Evolutionary conservation across 2,888 invertebrate genomes (phyloP).

Genomic region (Tenthredo mesomela): DNA sequence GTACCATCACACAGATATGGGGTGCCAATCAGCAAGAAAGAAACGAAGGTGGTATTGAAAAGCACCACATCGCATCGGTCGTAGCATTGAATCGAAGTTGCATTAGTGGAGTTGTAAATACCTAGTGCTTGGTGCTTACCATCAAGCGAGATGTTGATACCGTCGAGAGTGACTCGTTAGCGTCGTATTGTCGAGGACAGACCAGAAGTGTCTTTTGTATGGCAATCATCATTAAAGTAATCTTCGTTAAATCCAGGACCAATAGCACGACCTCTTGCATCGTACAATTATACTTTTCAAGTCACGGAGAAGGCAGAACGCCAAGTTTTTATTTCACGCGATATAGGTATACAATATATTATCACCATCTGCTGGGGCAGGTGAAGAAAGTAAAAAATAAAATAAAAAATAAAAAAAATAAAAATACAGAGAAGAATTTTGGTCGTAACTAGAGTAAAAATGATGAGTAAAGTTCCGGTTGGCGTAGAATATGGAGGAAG

Average conservation of each 20-base stretch:
- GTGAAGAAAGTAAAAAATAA: too few species aligned
- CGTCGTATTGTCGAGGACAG: constrained; percentile 35
- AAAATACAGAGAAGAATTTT: neutral
- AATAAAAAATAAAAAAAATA: neutral
- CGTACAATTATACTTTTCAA: constrained; percentile 27
- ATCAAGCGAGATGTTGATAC: constrained; percentile 29
- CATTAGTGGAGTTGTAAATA: neutral
- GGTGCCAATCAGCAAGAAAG: neutral
- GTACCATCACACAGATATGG: neutral
- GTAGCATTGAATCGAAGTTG: neutral
- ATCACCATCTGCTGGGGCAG: neutral
- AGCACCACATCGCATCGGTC: neutral
- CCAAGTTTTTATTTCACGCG: constrained; percentile 17
- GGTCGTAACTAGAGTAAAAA: constrained; percentile 9
- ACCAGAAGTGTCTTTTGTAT: constrained; percentile 31
- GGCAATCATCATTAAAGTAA: constrained; percentile 49
- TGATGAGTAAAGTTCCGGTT: constrained; percentile 27
- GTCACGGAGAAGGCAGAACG: neutral
- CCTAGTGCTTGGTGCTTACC: neutral
- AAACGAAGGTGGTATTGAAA: neutral
- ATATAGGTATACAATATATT: neutral
- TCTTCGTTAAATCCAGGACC: constrained; percentile 23
- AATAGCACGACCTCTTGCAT: constrained; percentile 5
- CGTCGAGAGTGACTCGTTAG: constrained; percentile 46
- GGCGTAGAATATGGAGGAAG: constrained; percentile 2